Percentiles rank a stretch among this genome's conserved stretches.
Conservation (phyloP, 2,888 invertebrate genomes). For the Philonicus albiceps region DNA sequence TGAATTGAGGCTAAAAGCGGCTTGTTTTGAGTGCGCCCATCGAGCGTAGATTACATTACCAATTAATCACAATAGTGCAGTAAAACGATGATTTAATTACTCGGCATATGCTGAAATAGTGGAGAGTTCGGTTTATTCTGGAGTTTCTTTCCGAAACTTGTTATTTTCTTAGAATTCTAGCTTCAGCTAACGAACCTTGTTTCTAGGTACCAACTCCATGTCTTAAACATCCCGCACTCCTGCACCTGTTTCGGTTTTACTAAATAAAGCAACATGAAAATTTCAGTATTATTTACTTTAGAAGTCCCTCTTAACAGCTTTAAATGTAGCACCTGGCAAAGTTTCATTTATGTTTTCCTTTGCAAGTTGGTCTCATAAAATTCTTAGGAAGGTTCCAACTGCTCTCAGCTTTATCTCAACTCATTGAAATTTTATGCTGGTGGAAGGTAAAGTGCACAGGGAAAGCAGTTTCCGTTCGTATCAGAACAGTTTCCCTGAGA, state of each 20-base stretch:
- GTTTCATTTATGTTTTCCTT: slow-evolving; percentile 33
- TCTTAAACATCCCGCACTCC: neutral
- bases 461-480: slow-evolving; percentile 6
- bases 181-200: neutral
- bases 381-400: slow-evolving; percentile 31
- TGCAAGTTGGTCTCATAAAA: slow-evolving; percentile 34
- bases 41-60: neutral
- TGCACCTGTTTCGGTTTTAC: neutral
- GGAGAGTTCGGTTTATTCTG: neutral
- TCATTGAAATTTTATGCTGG: slow-evolving; percentile 35
- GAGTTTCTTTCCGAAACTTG: neutral
- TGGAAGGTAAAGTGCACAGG: slow-evolving; percentile 18
- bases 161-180: neutral
- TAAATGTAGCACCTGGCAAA: slow-evolving; percentile 30
- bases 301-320: neutral
- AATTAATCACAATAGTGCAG: neutral
- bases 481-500: slow-evolving; percentile 7
- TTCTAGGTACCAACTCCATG: neutral
- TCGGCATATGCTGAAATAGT: neutral
- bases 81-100: neutral
- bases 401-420: slow-evolving; percentile 30
- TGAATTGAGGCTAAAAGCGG: neutral
- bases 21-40: slow-evolving; percentile 1
- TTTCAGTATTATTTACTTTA: slow-evolving; percentile 30
- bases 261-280: neutral